These are phyloP conservation scores for Orthosia gothica DNA, from an alignment of 2,888 invertebrate genomes.

Conservation along the genomic window DNA sequence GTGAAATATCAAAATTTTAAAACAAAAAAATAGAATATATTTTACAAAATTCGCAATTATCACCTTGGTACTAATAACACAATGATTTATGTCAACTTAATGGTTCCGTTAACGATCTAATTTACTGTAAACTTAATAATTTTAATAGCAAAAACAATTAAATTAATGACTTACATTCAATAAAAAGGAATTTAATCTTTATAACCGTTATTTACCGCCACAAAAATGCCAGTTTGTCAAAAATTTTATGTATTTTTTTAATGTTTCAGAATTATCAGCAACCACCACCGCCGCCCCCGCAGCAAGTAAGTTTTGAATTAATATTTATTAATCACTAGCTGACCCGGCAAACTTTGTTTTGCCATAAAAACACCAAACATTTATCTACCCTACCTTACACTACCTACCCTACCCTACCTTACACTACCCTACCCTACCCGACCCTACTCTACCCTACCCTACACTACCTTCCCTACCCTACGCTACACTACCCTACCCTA, in stretches of 20 bases:
- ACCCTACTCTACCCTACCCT: no score
- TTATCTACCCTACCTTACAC: no score
- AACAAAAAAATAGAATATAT: neutral
- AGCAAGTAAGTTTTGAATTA: slow-evolving; percentile 72
- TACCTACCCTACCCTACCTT: no score
- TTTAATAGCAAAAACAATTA: neutral
- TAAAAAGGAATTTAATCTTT: slow-evolving; percentile 1
- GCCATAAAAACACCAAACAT: no score
- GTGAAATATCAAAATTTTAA: neutral
- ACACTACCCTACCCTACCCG: no score
- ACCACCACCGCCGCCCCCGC: slow-evolving; percentile 81
- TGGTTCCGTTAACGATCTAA: neutral
- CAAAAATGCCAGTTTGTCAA: neutral
- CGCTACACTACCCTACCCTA: no score
- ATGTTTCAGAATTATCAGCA: slow-evolving; percentile 82
- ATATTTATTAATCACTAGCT: no score
- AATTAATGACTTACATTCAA: neutral
- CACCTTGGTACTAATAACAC: no score
- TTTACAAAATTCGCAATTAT: no score
- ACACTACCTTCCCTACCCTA: no score
- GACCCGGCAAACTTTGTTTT: no score
- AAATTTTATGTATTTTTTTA: neutral
- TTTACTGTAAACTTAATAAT: neutral
- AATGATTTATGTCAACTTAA: slow-evolving; percentile 2
- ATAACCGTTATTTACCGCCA: neutral